These are phyloP conservation scores for Sanderia malayensis DNA, from an alignment of 30 jellyfish, hydroid and myxozoan species.

Conservation along the genomic window DNA sequence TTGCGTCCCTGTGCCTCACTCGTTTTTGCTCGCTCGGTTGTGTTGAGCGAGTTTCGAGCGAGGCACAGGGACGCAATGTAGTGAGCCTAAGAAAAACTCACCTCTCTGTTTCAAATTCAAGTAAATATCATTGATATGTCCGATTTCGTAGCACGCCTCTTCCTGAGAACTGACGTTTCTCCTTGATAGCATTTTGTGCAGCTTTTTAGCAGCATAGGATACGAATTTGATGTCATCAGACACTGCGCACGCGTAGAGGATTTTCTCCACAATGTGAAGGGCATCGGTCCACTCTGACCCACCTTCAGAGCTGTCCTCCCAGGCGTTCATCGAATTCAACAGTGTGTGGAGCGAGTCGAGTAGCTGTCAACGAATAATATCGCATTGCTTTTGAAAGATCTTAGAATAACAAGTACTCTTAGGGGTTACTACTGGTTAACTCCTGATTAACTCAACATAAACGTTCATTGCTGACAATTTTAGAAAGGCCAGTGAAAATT, in stretches of 20 bases:
- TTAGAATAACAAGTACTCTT: too few species aligned
- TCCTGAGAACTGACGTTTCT: constrained; percentile 39
- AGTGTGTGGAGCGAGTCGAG: constrained; percentile 57
- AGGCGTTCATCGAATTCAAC: constrained; percentile 83
- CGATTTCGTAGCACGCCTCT: constrained; percentile 76
- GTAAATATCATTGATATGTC: constrained; percentile 47
- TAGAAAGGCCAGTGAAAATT: too few species aligned
- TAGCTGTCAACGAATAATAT: too few species aligned
- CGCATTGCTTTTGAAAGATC: too few species aligned
- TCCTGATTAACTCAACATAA: too few species aligned
- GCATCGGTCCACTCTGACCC: constrained; percentile 95
- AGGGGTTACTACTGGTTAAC: too few species aligned
- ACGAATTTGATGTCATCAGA: constrained; percentile 56
- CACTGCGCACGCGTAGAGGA: constrained; percentile 50
- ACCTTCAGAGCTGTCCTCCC: constrained; percentile 97
- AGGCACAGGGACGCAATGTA: too few species aligned
- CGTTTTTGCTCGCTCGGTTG: too few species aligned
- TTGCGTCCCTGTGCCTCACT: too few species aligned
- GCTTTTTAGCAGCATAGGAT: constrained; percentile 63
- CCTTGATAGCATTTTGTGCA: constrained; percentile 68
- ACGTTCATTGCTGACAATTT: too few species aligned
- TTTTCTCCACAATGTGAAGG: constrained; percentile 71
- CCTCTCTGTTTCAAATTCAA: constrained; percentile 50
- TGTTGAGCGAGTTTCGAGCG: too few species aligned
- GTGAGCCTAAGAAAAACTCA: constrained; percentile 13